A percentile compares a stretch with the other conserved stretches of the same genome.
phyloP scores from a whole-genome alignment of 2,797 vertebrate species.

The Manis pentadactyla region DNA sequence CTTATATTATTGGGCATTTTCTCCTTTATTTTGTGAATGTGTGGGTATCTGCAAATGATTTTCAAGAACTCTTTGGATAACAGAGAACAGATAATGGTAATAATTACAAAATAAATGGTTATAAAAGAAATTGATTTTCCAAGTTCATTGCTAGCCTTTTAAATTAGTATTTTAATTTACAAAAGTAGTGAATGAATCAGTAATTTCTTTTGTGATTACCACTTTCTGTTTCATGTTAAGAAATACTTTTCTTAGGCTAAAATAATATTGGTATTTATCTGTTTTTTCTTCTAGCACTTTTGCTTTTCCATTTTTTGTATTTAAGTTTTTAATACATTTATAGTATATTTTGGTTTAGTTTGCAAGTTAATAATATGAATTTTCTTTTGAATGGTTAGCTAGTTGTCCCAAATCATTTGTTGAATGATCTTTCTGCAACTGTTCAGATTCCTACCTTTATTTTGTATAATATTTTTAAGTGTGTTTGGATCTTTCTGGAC shows the following conservation, averaged over 20 bases:
- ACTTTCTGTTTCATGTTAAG: conserved; percentile 36
- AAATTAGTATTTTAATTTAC: conserved; percentile 36
- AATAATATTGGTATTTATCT: background rate
- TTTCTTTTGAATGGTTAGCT: conserved; percentile 29
- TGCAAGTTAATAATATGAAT: background rate
- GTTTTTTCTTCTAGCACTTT: background rate
- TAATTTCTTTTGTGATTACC: background rate
- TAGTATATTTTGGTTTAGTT: conserved; percentile 26
- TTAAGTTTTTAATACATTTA: conserved; percentile 24
- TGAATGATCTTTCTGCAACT: background rate
- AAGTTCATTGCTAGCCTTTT: background rate
- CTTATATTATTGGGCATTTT: background rate
- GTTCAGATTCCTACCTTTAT: background rate
- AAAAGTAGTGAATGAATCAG: conserved; percentile 9
- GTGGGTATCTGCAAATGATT: background rate
- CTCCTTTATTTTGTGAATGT: background rate
- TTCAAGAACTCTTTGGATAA: conserved; percentile 8
- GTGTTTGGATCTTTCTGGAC: background rate
- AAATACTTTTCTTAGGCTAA: background rate
- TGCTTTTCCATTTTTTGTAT: background rate
- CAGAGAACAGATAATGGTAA: conserved; percentile 20
- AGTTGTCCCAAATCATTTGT: background rate
- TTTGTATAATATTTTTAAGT: background rate
- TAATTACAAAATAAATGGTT: background rate
- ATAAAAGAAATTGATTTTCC: background rate